Percentiles rank a stretch among this genome's conserved stretches.
Evolutionary conservation across 2,888 invertebrate genomes (phyloP).

Genomic region (Spodoptera picta): DNA sequence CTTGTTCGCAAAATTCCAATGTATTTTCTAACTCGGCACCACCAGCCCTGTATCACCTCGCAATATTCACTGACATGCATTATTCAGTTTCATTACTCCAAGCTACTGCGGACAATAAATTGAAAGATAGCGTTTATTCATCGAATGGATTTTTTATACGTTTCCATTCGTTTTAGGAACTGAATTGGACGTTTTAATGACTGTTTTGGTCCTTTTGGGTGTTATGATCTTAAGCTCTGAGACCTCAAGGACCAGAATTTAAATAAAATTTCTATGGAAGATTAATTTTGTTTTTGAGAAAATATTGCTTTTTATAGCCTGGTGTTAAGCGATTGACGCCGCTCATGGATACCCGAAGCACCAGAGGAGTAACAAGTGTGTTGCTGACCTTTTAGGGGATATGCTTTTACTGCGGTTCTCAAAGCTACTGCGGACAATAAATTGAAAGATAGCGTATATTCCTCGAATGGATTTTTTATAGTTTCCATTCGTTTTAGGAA

Average conservation of each 20-base stretch:
- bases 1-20: conserved; percentile 15
- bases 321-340: too few relatives aligned
- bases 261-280: too few relatives aligned
- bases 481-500: conserved; percentile 44
- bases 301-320: too few relatives aligned
- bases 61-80: conserved; percentile 84
- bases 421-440: conserved; percentile 83
- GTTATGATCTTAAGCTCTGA: not conserved
- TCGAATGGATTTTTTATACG: conserved; percentile 57
- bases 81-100: conserved; percentile 87
- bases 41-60: conserved; percentile 72
- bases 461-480: conserved; percentile 61
- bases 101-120: conserved; percentile 85
- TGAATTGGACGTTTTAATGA: conserved; percentile 25
- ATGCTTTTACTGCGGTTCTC: conserved; percentile 52
- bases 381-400: too few relatives aligned
- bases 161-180: conserved; percentile 42
- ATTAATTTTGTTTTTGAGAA: too few relatives aligned
- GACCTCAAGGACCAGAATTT: too few relatives aligned
- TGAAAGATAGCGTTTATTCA: conserved; percentile 80
- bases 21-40: conserved; percentile 22
- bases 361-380: too few relatives aligned
- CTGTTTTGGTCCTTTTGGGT: conserved; percentile 2
- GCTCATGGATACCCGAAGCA: too few relatives aligned
- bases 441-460: conserved; percentile 81